Conservation (phyloP, 2,888 invertebrate genomes). For the Drosophila percnosoma region DNA sequence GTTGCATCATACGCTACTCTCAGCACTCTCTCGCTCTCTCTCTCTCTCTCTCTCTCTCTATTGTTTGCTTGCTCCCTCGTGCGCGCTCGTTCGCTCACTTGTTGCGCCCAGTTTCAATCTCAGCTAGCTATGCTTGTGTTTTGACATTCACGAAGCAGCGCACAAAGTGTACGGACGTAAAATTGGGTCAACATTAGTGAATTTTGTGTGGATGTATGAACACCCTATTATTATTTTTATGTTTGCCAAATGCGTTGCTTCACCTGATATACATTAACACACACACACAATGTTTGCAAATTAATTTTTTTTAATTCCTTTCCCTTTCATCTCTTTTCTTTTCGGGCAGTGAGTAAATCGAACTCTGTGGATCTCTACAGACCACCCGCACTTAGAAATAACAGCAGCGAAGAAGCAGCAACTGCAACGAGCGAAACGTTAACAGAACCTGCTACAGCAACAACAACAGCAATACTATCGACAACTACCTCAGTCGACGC, state of each 20-base stretch:
- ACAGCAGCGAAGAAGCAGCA: constrained; percentile 49
- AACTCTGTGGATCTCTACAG: constrained; percentile 86
- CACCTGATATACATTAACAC: constrained; percentile 33
- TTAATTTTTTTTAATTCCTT: constrained; percentile 22
- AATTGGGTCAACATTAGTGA: constrained; percentile 73
- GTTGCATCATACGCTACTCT: constrained; percentile 65
- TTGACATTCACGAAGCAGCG: constrained; percentile 76
- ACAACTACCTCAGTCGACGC: constrained; percentile 50
- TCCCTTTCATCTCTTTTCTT: constrained; percentile 10
- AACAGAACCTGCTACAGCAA: constrained; percentile 39
- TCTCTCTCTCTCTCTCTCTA: not conserved
- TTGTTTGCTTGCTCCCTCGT: constrained; percentile 15
- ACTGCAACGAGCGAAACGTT: constrained; percentile 39
- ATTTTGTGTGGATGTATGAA: constrained; percentile 50
- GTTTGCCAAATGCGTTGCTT: constrained; percentile 65
- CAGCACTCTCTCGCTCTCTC: constrained; percentile 3
- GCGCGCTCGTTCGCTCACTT: constrained; percentile 35
- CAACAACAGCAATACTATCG: constrained; percentile 39
- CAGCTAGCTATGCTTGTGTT: constrained; percentile 51
- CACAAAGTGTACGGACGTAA: constrained; percentile 53
- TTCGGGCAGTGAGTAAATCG: constrained; percentile 76
- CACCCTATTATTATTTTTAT: constrained; percentile 12
- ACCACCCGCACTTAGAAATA: constrained; percentile 86
- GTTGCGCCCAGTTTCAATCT: constrained; percentile 42
- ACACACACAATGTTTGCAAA: constrained; percentile 40